Percentiles rank a stretch among this genome's conserved stretches.
These are phyloP conservation scores for Halesus radiatus DNA, from an alignment of 1,140 invertebrate species.

Conservation along the genomic window DNA sequence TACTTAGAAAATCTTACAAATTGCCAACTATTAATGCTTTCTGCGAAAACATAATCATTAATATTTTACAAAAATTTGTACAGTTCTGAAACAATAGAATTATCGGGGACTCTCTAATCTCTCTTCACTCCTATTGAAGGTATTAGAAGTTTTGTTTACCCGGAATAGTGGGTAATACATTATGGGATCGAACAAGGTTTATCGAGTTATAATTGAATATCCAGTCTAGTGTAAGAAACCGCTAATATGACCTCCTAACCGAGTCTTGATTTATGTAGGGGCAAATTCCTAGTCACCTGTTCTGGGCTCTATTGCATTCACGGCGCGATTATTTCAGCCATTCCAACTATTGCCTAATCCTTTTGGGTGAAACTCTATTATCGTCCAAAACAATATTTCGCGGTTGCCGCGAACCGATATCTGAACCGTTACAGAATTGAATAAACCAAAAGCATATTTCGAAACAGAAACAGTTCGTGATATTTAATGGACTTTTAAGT, in stretches of 20 bases:
- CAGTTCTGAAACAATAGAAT: no score
- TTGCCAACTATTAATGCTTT: no score
- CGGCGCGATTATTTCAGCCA: not conserved
- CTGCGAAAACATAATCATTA: no score
- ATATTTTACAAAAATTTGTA: no score
- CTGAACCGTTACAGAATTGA: not conserved
- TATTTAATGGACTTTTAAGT: no score
- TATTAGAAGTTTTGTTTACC: no score
- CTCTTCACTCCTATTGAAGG: no score
- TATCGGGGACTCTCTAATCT: no score
- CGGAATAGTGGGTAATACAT: no score
- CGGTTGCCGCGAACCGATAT: slow-evolving; percentile 3
- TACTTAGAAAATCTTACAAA: no score
- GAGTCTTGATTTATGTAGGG: slow-evolving; percentile 53
- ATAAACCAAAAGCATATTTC: not conserved
- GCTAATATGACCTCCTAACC: slow-evolving; percentile 51
- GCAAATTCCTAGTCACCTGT: slow-evolving; percentile 15
- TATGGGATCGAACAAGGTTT: slow-evolving; percentile 29
- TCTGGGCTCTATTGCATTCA: not conserved
- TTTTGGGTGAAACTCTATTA: slow-evolving; percentile 13
- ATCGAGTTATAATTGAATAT: slow-evolving; percentile 55
- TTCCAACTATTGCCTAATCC: not conserved
- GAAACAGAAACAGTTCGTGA: not conserved
- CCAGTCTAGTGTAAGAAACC: slow-evolving; percentile 53
- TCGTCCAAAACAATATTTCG: slow-evolving; percentile 17